Conservation (phyloP, 2,888 invertebrate genomes). For the Xylophagus ater region DNA sequence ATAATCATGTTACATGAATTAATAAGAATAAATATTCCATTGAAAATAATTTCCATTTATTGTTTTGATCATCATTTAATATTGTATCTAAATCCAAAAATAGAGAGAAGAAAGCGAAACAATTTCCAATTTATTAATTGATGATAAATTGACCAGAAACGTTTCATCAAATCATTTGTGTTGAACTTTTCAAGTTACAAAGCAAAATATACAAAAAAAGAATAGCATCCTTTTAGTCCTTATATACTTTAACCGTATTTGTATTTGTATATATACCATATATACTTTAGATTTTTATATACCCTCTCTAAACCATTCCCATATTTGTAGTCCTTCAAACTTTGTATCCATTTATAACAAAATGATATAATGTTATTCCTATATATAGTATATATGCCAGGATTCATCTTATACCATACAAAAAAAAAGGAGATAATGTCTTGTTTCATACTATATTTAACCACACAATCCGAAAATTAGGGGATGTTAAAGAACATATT, state of each 20-base stretch:
- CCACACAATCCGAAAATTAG: slow-evolving; percentile 19
- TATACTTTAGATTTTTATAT: not conserved
- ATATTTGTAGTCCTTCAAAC: not conserved
- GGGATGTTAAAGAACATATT: too few species aligned
- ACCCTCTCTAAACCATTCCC: not conserved
- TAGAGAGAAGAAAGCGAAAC: slow-evolving; percentile 5
- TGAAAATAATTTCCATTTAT: too few species aligned
- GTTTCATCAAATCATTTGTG: slow-evolving; percentile 14
- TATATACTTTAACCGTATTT: not conserved
- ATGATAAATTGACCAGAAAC: slow-evolving; percentile 14
- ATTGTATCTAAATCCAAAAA: slow-evolving; percentile 2
- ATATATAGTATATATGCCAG: slow-evolving; percentile 7
- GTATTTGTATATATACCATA: not conserved
- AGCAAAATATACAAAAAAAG: too few species aligned
- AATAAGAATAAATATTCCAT: too few species aligned
- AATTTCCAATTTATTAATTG: slow-evolving; percentile 12
- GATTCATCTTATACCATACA: not conserved
- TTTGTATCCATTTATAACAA: slow-evolving; percentile 8
- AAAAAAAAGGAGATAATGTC: not conserved
- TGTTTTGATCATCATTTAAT: not conserved
- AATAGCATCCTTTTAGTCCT: slow-evolving; percentile 1
- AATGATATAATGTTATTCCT: too few species aligned
- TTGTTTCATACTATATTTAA: slow-evolving; percentile 4
- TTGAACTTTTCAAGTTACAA: too few species aligned
- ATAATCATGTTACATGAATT: too few species aligned